Evolutionary conservation across 2,113 vertebrate genomes (phyloP).

Genomic region (Xenus cinereus): DNA sequence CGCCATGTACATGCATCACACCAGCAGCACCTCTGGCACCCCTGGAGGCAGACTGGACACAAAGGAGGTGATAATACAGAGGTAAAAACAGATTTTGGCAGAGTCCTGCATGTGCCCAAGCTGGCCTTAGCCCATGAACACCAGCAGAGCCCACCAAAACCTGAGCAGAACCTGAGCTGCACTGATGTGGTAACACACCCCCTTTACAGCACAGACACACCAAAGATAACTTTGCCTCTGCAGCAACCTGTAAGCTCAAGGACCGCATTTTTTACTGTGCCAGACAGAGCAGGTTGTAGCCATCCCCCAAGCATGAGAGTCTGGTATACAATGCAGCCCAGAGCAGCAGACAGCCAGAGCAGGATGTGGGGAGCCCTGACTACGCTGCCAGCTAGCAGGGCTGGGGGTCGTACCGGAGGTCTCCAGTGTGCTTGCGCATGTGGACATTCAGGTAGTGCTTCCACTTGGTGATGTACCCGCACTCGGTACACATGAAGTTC

Average conservation of each 20-base stretch:
- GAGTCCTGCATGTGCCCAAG: not conserved
- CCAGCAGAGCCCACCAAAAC: not conserved
- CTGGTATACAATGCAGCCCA: not conserved
- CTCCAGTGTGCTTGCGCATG: conserved; percentile 96
- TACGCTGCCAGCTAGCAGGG: not conserved
- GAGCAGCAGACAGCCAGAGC: not conserved
- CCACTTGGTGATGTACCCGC: conserved; percentile 98
- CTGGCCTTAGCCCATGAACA: not conserved
- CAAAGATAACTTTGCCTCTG: not conserved
- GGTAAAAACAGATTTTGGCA: not conserved
- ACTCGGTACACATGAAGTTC: conserved; percentile 97
- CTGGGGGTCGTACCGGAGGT: conserved; percentile 82
- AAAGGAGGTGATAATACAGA: not conserved
- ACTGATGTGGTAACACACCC: not conserved
- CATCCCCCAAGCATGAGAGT: not conserved
- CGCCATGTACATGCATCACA: fast-evolving
- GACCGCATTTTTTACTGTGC: not conserved
- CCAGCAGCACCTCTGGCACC: not conserved
- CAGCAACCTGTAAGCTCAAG: not conserved
- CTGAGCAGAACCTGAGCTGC: not conserved
- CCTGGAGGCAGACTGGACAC: not conserved
- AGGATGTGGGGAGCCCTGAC: not conserved
- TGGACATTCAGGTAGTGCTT: conserved; percentile 95
- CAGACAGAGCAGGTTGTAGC: not conserved
- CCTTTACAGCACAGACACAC: not conserved